Conservation (phyloP, 2,113 vertebrate genomes). For the Pangasianodon hypophthalmus region DNA sequence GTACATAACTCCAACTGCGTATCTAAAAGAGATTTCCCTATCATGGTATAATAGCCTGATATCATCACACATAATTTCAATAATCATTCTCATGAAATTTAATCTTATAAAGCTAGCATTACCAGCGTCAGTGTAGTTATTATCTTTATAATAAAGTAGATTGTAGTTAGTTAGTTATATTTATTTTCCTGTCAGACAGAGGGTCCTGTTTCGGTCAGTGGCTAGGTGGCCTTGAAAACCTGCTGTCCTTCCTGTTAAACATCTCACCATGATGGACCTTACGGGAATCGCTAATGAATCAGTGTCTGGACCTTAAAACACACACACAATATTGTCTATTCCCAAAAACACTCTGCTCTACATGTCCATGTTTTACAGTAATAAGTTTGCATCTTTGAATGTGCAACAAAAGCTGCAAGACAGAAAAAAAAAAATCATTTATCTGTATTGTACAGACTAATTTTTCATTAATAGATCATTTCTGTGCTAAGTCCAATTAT, state of each 20-base stretch:
- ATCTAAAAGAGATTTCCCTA: not conserved
- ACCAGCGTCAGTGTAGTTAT: not conserved
- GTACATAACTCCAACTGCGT: not conserved
- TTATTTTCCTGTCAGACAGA: not conserved
- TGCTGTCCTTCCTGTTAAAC: conserved; percentile 76
- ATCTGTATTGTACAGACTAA: not conserved
- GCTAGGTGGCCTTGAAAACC: conserved; percentile 64
- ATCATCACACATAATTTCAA: not conserved
- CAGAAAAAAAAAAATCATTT: not conserved
- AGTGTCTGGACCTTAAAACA: conserved; percentile 61
- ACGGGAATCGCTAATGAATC: conserved; percentile 79
- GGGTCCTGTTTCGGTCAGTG: not conserved
- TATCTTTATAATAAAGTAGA: not conserved
- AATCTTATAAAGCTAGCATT: not conserved
- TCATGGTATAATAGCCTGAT: not conserved
- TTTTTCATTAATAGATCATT: not conserved
- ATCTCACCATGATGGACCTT: conserved; percentile 72
- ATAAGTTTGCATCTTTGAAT: not conserved
- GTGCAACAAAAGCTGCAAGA: not conserved
- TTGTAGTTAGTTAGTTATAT: not conserved
- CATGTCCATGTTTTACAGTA: not conserved
- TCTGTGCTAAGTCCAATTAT: not conserved
- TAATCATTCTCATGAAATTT: not conserved
- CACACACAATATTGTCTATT: not conserved
- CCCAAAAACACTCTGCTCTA: not conserved